Evolutionary conservation across 2,113 vertebrate genomes (phyloP).

Genomic region (Lasiurus cinereus): DNA sequence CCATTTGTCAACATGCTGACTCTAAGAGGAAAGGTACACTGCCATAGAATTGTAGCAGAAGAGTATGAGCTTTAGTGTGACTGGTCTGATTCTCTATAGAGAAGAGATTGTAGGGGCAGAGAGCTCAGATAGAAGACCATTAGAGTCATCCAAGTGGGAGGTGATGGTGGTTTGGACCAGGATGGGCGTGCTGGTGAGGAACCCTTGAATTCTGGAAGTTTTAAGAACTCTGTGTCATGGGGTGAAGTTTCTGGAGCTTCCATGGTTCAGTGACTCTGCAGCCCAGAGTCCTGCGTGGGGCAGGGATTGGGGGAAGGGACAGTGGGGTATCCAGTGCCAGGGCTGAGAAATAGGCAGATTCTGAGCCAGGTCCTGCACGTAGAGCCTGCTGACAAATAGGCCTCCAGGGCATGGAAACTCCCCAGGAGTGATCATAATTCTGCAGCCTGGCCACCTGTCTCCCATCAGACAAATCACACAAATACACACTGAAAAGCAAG

Average conservation of each 20-base stretch:
- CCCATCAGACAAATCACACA: neutral
- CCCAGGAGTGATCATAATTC: too few relatives aligned
- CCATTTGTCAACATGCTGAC: neutral
- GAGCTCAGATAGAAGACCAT: neutral
- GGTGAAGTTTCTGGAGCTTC: neutral
- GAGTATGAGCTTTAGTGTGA: neutral
- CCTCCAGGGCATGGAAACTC: neutral
- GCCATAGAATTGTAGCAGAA: neutral
- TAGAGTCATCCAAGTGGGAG: neutral
- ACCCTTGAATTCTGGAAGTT: neutral
- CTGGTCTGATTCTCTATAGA: neutral
- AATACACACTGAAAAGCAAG: neutral
- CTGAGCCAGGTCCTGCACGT: neutral
- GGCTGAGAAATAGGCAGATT: neutral
- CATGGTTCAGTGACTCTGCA: neutral
- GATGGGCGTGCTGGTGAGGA: neutral
- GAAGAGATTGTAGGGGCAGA: accelerated
- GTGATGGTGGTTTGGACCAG: neutral
- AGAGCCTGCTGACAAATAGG: too few relatives aligned
- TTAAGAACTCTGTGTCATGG: neutral
- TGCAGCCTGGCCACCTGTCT: neutral
- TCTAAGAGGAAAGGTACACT: neutral
- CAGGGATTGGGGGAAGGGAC: neutral
- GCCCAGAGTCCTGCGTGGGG: neutral
- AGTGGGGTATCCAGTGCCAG: neutral